Percentiles rank a stretch among this genome's conserved stretches.
These are phyloP conservation scores for Arctopsyche grandis DNA, from an alignment of 1,140 invertebrate genomes.

Conservation along the genomic window DNA sequence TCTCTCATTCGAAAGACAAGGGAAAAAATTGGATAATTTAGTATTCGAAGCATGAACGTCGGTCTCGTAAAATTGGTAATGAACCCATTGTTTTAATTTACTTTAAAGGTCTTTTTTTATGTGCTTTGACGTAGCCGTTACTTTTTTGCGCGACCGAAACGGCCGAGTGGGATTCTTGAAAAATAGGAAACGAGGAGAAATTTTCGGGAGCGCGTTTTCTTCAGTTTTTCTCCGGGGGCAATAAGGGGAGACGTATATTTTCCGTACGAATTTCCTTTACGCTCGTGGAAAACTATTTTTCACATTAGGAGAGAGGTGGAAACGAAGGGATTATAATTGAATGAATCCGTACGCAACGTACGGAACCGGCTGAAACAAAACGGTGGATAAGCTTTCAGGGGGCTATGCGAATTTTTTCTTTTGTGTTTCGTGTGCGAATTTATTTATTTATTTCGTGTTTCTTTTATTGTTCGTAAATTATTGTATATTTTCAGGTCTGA, in stretches of 20 bases:
- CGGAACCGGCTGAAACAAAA: constrained; percentile 6
- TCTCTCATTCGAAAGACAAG: constrained; percentile 7
- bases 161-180: background rate
- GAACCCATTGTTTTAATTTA: constrained; percentile 32
- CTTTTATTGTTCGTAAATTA: background rate
- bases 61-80: constrained; percentile 32
- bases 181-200: constrained; percentile 13
- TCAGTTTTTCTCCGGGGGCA: constrained; percentile 12
- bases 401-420: background rate
- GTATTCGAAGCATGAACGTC: constrained; percentile 27
- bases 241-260: constrained; percentile 5
- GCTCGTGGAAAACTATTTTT: constrained; percentile 20
- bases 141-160: background rate
- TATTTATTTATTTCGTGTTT: constrained; percentile 2
- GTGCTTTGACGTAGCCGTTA: background rate
- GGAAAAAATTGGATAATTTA: constrained; percentile 24
- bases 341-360: constrained; percentile 31
- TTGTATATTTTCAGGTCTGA: constrained; percentile 38
- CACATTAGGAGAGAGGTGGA: constrained; percentile 28
- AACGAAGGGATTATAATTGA: constrained; percentile 42
- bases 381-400: background rate
- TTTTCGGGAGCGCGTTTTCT: background rate
- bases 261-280: constrained; percentile 7
- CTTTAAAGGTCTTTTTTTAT: constrained; percentile 19
- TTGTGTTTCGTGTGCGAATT: background rate